Conservation (phyloP, 2,113 vertebrate species). For the Centropus bengalensis region DNA sequence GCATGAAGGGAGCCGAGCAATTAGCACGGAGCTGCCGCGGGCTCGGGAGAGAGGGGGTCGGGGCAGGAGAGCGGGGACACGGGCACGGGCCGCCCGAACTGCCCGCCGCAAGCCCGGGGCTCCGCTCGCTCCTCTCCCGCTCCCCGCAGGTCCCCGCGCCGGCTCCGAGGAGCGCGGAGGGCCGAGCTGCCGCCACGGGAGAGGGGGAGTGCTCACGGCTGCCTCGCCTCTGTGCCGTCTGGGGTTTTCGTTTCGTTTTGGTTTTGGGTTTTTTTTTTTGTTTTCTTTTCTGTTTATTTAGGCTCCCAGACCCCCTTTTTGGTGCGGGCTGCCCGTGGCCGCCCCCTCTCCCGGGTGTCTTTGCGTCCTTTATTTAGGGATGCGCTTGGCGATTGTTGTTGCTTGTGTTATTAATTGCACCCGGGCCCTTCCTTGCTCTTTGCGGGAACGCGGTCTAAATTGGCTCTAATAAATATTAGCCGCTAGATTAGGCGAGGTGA, state of each 20-base stretch:
- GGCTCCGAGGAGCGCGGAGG: background rate
- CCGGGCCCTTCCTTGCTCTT: constrained; percentile 78
- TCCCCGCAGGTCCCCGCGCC: background rate
- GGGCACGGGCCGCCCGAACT: constrained; percentile 16
- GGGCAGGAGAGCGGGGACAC: constrained; percentile 71
- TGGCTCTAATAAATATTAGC: constrained; percentile 99
- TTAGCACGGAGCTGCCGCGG: constrained; percentile 84
- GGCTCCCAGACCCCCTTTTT: background rate
- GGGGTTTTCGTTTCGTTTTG: background rate
- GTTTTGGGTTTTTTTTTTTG: background rate
- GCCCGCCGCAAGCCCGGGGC: background rate
- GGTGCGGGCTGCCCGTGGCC: background rate
- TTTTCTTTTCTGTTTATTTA: background rate
- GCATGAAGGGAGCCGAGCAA: constrained; percentile 91
- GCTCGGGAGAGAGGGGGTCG: constrained; percentile 59
- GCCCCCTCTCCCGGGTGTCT: background rate
- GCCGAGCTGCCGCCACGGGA: background rate
- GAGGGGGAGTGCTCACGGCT: background rate
- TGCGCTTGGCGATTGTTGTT: constrained; percentile 61
- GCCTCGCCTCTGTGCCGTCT: background rate
- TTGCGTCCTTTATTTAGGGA: constrained; percentile 20
- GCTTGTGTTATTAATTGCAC: constrained; percentile 83
- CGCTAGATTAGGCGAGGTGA: constrained; percentile 98
- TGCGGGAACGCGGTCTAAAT: constrained; percentile 85
- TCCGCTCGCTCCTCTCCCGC: background rate